Percentiles rank a stretch among this genome's conserved stretches.
These are phyloP conservation scores for Caenorhabditis becei DNA, from an alignment of 2,888 invertebrate species.

Conservation along the genomic window DNA sequence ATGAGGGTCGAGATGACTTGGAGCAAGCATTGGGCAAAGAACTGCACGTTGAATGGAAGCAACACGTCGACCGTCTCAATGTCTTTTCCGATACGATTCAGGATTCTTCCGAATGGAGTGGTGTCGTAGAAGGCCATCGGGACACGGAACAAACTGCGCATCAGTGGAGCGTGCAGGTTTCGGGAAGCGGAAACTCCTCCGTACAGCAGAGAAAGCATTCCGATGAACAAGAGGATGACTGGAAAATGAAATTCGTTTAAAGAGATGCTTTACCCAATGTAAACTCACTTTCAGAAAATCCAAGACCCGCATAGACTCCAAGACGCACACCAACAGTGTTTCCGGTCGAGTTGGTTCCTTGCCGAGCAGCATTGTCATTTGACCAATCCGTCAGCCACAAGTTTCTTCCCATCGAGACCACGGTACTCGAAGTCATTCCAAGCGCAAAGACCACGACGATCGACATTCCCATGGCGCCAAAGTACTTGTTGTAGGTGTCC, in stretches of 20 bases:
- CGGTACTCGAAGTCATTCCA: conserved; percentile 76
- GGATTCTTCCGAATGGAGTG: conserved; percentile 80
- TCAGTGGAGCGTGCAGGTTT: conserved; percentile 80
- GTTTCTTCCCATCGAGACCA: conserved; percentile 79
- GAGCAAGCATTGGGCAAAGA: conserved; percentile 79
- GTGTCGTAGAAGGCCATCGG: conserved; percentile 81
- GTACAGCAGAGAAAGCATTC: conserved; percentile 79
- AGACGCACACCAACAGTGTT: conserved; percentile 71
- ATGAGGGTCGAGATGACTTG: conserved; percentile 79
- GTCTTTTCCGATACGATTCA: conserved; percentile 81
- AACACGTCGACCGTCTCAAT: conserved; percentile 81
- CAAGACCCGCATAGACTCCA: conserved; percentile 79
- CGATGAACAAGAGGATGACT: conserved; percentile 78
- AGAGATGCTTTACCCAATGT: too few species aligned
- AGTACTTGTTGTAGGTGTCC: conserved; percentile 77
- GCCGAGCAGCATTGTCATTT: conserved; percentile 74
- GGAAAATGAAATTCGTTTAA: conserved; percentile 19
- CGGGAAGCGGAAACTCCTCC: conserved; percentile 79
- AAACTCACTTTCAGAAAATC: conserved; percentile 77
- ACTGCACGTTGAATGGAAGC: conserved; percentile 80
- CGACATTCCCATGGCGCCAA: conserved; percentile 77
- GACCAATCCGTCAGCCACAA: conserved; percentile 81
- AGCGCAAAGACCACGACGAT: conserved; percentile 73
- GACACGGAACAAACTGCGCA: conserved; percentile 79
- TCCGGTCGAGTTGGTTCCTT: conserved; percentile 53